phyloP scores from a whole-genome alignment of 2,113 vertebrate genomes.

The Boulengeromyrus knoepffleri region DNA sequence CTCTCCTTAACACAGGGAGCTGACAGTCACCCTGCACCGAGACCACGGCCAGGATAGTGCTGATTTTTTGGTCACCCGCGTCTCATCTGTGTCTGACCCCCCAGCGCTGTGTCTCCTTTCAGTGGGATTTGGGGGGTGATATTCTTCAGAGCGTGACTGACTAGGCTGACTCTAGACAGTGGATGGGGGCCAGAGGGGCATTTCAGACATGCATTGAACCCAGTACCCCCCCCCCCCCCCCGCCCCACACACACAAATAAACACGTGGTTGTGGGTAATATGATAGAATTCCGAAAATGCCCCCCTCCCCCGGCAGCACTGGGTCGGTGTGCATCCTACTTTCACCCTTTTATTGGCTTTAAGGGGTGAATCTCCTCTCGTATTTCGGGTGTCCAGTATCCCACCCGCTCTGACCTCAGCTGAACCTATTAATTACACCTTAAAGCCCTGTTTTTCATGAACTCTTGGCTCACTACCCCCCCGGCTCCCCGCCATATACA shows the following conservation, averaged over 20 bases:
- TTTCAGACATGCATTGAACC: background rate
- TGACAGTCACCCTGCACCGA: slow-evolving; percentile 4
- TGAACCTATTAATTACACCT: slow-evolving; percentile 35
- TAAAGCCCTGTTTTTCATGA: slow-evolving; percentile 24
- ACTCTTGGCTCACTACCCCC: background rate
- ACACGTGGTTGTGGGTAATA: background rate
- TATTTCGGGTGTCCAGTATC: slow-evolving; percentile 11
- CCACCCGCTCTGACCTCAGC: slow-evolving; percentile 15
- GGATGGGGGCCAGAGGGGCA: slow-evolving; percentile 17
- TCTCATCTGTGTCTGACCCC: background rate
- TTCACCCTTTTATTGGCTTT: slow-evolving; percentile 23
- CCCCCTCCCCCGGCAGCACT: background rate
- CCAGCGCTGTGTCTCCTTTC: slow-evolving; percentile 39
- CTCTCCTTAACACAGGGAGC: background rate
- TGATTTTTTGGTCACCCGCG: background rate
- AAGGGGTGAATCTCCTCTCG: slow-evolving; percentile 6
- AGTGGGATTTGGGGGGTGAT: slow-evolving; percentile 28
- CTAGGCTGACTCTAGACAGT: slow-evolving; percentile 44
- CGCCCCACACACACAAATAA: background rate
- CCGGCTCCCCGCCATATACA: slow-evolving; percentile 21
- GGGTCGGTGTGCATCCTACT: background rate
- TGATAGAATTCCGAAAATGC: slow-evolving; percentile 9
- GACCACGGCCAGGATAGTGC: background rate
- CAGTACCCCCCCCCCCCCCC: background rate
- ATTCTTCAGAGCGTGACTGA: slow-evolving; percentile 27